Conservation (phyloP, 2,888 invertebrate genomes). For the Dendrolimus houi region DNA sequence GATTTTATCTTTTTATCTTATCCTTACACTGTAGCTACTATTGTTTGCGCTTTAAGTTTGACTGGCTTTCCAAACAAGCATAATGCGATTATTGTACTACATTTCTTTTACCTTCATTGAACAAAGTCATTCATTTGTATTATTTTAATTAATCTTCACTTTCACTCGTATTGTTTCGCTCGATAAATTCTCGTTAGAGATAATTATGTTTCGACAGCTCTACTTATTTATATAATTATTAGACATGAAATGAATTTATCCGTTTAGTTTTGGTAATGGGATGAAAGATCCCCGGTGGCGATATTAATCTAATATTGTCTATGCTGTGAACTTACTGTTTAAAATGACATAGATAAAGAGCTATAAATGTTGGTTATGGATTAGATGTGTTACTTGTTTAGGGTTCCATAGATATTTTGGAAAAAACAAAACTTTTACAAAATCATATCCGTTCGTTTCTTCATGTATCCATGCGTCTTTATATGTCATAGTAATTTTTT, state of each 20-base stretch:
- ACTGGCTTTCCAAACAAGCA: slow-evolving; percentile 20
- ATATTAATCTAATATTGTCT: background rate
- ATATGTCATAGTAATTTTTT: no score
- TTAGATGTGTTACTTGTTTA: no score
- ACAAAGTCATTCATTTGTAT: slow-evolving; percentile 41
- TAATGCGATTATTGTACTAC: slow-evolving; percentile 25
- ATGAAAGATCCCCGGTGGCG: background rate
- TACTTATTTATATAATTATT: background rate
- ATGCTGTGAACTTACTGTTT: background rate
- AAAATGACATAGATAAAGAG: background rate
- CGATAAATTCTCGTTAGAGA: slow-evolving; percentile 11
- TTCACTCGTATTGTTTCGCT: slow-evolving; percentile 33
- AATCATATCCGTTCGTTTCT: no score
- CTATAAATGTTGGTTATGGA: no score
- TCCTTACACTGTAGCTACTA: slow-evolving; percentile 22
- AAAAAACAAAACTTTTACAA: no score
- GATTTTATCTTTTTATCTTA: slow-evolving; percentile 22
- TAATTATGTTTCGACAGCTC: background rate
- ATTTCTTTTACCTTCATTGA: slow-evolving; percentile 26
- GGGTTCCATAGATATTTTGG: no score
- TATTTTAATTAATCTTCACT: slow-evolving; percentile 49
- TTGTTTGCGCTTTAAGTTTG: slow-evolving; percentile 43
- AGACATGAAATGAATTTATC: background rate
- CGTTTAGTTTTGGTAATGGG: background rate
- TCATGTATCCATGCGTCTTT: no score